A percentile compares a stretch with the other conserved stretches of the same genome.
Evolutionary conservation across 2,113 vertebrate species (phyloP).

Genomic region (Epinephelus lanceolatus): DNA sequence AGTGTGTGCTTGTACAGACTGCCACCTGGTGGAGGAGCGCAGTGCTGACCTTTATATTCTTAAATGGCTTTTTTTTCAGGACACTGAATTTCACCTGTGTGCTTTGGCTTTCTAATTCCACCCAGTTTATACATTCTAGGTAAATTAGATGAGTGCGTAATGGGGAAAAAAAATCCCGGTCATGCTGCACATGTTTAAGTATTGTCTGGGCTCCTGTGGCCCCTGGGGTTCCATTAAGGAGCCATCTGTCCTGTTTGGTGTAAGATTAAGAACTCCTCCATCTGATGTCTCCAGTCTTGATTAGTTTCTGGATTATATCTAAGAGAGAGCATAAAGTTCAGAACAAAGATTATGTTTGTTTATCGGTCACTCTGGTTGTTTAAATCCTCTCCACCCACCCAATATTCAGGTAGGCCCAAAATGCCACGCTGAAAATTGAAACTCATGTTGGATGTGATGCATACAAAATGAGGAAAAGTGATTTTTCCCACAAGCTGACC

Average conservation of each 20-base stretch:
- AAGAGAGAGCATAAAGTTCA: conserved; percentile 55
- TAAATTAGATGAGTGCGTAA: not conserved
- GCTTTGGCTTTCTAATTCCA: conserved; percentile 15
- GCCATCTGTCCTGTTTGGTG: conserved; percentile 71
- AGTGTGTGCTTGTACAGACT: conserved; percentile 21
- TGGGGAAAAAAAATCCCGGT: not conserved
- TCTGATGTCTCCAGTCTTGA: conserved; percentile 67
- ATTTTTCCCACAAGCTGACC: too few relatives aligned
- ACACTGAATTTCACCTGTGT: not conserved
- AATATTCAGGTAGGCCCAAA: too few relatives aligned
- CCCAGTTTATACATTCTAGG: not conserved
- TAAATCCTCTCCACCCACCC: not conserved
- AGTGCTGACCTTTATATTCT: too few relatives aligned
- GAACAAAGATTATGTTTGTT: conserved; percentile 51
- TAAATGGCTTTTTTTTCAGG: not conserved
- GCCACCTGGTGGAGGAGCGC: conserved; percentile 56
- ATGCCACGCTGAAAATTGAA: too few relatives aligned
- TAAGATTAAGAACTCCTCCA: conserved; percentile 68
- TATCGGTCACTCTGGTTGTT: not conserved
- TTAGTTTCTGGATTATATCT: conserved; percentile 76
- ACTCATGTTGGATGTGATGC: too few relatives aligned
- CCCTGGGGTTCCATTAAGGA: conserved; percentile 42
- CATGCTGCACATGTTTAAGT: not conserved
- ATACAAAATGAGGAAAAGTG: too few relatives aligned
- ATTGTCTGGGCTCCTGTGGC: conserved; percentile 29